Base-by-base conservation (phyloP, 2,888 invertebrate genomes). In the Cosmia trapezina region DNA sequence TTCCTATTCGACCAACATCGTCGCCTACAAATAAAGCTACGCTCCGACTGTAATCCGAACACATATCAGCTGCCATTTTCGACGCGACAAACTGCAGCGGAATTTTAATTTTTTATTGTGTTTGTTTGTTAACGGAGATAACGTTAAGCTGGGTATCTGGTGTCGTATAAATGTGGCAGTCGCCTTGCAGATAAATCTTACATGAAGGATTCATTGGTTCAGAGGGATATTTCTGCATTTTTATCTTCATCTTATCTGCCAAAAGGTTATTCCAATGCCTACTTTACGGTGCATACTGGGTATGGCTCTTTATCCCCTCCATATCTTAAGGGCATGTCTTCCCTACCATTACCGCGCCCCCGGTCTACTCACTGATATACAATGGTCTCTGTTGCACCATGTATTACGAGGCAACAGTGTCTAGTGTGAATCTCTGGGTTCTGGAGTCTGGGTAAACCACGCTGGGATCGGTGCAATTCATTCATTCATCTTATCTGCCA, bases 1-100 rank as follows among this genome's bases (percentile, higher is more conserved):
- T 85, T 83, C 76, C 81, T 80, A 85, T 87, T 81, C 83, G 87
- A 77, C 76, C 78, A 78, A 78, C 81, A 75, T 66, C 81, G 65
- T 66, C 67, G 76, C 72, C 80, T 69, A 77, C 85, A 83, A 83
- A 83, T 87, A 87, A 85, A 82, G 71, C 81, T 63, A 66, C 80
- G 65, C 57, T 69, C 28, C 43, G 33, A 65, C 61, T 74, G 84
- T 87, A 88, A 87, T 85, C 84, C 81, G 74, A 71, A 73, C 78
- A 80, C 81, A 84, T 83, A 83, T 84, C 78, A 70, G 83, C 75
- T 56, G 68, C 65, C 75, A 86, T 85, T 86, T 80, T 84, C 70
- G 49, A 84, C 56, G 70, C 84, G 71, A 76, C 71, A 71, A 59
- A 81, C 86, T 76, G 78, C 86, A 79, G 47, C 69, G 56, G 81